Evolutionary conservation across 1,140 invertebrate genomes (phyloP), one percentile per base, ranked within the genome.

Genomic region (Platorchestia sp.): DNA sequence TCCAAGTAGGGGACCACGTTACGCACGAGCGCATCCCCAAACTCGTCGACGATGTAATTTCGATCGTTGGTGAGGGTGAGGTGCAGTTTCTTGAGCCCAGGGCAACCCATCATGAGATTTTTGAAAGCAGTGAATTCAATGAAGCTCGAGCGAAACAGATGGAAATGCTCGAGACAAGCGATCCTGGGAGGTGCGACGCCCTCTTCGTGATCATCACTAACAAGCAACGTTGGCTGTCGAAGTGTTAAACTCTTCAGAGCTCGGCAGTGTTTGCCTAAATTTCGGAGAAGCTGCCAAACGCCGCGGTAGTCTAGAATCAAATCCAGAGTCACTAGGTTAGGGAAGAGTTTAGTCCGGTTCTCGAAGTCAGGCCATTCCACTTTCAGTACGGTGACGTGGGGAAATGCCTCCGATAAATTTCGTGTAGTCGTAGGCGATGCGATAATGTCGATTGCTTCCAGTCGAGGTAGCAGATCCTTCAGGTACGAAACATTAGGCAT

Each of bases 11-110:
- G 87, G 42, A 96, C 90, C 0, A 96, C 45, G 51, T 47, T 91
- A 16, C 45, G 3, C 14, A 96, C 93, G 16, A 96, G 91, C 10
- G 95, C 95, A 51, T 96, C 96, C 5, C 93, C 45, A 27, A 96
- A 95, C 43, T 96, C 96, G n/a, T 96, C 96, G 0, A 96, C 96
- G 22, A 89, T 86, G 86, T 96, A 96, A 51, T 96, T 96, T 0
- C 96, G 95, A 89, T 96, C 96, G 90, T 96, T 96, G 47, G 95
- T 86, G 0, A 96, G 95, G 0, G 95, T 96, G 42, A 96, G 89
- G 43, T 89, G 90, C 0, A 96, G 59, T 14, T 47, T 93, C 40
- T 51, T 45, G 14, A 96, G 95, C 44, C 96, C 95, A 7, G 95
- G 93, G n/a, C 95, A 95, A 10, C 96, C 96, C 16, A 51, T 90